Base-by-base conservation (phyloP, 2,888 invertebrate species). In the Steinernema scapterisci region DNA sequence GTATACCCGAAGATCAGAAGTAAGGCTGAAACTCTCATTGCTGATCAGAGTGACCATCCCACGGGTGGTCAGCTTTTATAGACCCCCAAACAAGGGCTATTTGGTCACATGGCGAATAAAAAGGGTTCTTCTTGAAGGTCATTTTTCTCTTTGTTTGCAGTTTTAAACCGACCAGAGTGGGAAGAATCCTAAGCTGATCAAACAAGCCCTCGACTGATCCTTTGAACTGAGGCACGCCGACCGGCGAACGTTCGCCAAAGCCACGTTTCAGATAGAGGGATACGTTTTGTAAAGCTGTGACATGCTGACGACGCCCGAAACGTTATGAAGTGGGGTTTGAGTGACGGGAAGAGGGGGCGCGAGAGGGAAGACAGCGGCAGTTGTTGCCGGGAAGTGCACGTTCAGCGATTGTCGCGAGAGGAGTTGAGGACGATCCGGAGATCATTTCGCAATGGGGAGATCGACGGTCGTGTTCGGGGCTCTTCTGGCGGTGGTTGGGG, bases 191-290 rank as follows among this genome's bases (percentile, higher is more conserved):
- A 16, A 63, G 63, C 27, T 38, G 38, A 3, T 38, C 38, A 38
- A 38, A 38, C 38, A 38, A n/a, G n/a, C n/a, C n/a, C 38, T 38
- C 38, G 9, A 38, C 5, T 38, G 38, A 9, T 38, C 38, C 38
- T 38, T 9, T 38, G n/a, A 63, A 16, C 63, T 63, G 63, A 6
- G 63, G 27, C 27, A 31, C n/a, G n/a, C n/a, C n/a, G 31, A 25
- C 27, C 11, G 16, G 31, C 19, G 25, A 13, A 31, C 63, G 54
- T 21, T 54, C 54, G 25, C 21, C 16, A 7, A 38, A 27, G 27
- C 31, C 63, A 63, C 63, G 63, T 63, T 63, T 63, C 63, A 63
- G 63, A 52, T 19, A n/a, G n/a, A n/a, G n/a, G 11, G 52, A 21
- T 11, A 52, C 52, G 6, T 52, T 63, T 63, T 63, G 63, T 63